A percentile compares a stretch with the other conserved stretches of the same genome.
These are phyloP conservation scores for Probaryconus sp. DNA, from an alignment of 1,140 invertebrate genomes.

Conservation along the genomic window DNA sequence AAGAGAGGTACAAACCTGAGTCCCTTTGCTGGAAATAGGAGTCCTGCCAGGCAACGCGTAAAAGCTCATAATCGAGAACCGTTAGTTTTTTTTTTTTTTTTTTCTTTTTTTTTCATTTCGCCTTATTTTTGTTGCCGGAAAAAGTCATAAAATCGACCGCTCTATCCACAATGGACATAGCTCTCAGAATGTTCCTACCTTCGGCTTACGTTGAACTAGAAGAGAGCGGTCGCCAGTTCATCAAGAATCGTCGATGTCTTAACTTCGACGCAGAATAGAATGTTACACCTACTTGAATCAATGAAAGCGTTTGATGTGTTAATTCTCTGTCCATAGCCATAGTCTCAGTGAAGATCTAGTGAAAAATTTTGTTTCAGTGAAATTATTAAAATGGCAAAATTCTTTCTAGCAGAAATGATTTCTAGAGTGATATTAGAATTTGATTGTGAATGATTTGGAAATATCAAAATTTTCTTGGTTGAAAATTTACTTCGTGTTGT, in stretches of 20 bases:
- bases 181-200: conserved; percentile 60
- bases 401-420: too few relatives aligned
- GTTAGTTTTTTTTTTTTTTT: conserved; percentile 62
- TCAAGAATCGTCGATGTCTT: conserved; percentile 58
- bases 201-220: conserved; percentile 10
- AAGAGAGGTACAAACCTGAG: conserved; percentile 51
- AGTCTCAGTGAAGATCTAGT: not conserved
- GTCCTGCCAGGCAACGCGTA: conserved; percentile 45
- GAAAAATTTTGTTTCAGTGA: not conserved
- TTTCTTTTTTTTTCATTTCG: conserved; percentile 35
- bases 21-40: conserved; percentile 51
- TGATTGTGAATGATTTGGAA: too few relatives aligned
- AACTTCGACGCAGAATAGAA: conserved; percentile 44
- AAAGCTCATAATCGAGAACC: conserved; percentile 61
- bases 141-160: conserved; percentile 70
- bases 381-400: too few relatives aligned
- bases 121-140: conserved; percentile 64
- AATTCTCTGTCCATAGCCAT: too few relatives aligned
- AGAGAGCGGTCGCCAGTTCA: conserved; percentile 53
- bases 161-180: conserved; percentile 67
- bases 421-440: too few relatives aligned
- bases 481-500: too few relatives aligned
- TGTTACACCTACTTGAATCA: conserved; percentile 21
- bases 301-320: conserved; percentile 31
- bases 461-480: too few relatives aligned